These are phyloP conservation scores for Polietes domitor DNA, from an alignment of 2,888 invertebrate genomes.

Conservation along the genomic window DNA sequence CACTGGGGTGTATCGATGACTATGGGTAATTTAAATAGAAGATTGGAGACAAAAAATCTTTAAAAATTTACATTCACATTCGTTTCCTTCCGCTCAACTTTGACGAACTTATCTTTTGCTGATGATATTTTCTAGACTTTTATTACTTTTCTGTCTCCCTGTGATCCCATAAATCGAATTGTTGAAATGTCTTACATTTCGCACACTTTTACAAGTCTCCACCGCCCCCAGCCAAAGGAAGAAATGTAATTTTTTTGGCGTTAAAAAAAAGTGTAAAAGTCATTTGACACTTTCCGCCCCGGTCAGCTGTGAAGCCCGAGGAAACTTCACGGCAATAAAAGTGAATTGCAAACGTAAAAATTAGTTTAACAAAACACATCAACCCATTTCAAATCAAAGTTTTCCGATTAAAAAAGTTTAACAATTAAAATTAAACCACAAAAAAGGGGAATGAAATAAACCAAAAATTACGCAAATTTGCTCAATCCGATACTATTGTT, in stretches of 20 bases:
- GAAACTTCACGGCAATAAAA: constrained; percentile 22
- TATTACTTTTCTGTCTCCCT: neutral
- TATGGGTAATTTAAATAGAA: neutral
- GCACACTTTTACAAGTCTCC: constrained; percentile 9
- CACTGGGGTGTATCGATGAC: neutral
- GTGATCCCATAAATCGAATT: constrained; percentile 9
- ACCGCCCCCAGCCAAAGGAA: neutral
- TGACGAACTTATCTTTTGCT: neutral
- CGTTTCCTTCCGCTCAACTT: neutral
- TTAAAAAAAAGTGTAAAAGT: constrained; percentile 29
- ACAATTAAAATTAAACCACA: constrained; percentile 65
- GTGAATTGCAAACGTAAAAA: constrained; percentile 34
- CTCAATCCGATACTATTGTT: constrained; percentile 16
- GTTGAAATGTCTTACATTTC: neutral
- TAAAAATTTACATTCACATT: neutral
- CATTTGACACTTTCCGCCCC: neutral
- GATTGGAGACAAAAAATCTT: neutral
- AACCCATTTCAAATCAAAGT: constrained; percentile 59
- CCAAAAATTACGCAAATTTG: constrained; percentile 13
- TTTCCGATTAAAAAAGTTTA: constrained; percentile 68
- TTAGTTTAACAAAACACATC: constrained; percentile 26
- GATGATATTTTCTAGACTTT: neutral
- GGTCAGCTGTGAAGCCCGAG: neutral
- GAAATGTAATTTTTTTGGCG: neutral
- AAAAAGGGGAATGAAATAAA: constrained; percentile 26